These are phyloP conservation scores for Sebastes cheni DNA, from an alignment of 2,797 vertebrate genomes.

Conservation along the genomic window DNA sequence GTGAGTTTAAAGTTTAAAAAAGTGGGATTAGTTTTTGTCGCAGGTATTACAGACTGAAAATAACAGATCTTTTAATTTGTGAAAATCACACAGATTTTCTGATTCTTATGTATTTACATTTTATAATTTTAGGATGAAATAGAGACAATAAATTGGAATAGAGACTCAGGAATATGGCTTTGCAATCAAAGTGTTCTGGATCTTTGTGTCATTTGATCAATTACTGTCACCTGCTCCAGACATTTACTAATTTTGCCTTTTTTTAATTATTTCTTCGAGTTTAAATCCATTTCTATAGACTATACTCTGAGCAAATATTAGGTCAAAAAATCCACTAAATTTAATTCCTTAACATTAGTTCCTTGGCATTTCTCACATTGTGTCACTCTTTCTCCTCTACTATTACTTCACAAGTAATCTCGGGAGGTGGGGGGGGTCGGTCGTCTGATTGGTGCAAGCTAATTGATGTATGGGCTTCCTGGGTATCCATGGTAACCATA, in stretches of 20 bases:
- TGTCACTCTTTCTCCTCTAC: background rate
- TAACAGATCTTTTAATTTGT: background rate
- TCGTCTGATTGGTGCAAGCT: background rate
- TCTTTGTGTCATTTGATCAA: background rate
- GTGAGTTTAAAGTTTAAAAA: background rate
- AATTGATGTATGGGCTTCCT: slow-evolving; percentile 39
- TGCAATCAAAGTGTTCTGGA: background rate
- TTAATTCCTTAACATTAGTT: background rate
- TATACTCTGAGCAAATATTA: background rate
- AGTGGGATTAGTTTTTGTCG: background rate
- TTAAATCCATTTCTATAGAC: background rate
- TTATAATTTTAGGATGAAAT: too few species aligned
- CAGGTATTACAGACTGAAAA: background rate
- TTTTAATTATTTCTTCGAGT: background rate
- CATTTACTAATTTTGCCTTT: background rate
- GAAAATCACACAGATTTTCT: background rate
- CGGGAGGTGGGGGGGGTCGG: accelerated
- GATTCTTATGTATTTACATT: background rate
- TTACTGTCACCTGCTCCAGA: background rate
- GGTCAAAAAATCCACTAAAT: background rate
- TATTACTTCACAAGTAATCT: background rate
- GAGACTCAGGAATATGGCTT: background rate
- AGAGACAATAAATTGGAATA: background rate
- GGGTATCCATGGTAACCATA: slow-evolving; percentile 65
- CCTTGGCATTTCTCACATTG: background rate